These are phyloP conservation scores for Prunella fulvescens DNA, from an alignment of 2,113 vertebrate species.

Conservation along the genomic window DNA sequence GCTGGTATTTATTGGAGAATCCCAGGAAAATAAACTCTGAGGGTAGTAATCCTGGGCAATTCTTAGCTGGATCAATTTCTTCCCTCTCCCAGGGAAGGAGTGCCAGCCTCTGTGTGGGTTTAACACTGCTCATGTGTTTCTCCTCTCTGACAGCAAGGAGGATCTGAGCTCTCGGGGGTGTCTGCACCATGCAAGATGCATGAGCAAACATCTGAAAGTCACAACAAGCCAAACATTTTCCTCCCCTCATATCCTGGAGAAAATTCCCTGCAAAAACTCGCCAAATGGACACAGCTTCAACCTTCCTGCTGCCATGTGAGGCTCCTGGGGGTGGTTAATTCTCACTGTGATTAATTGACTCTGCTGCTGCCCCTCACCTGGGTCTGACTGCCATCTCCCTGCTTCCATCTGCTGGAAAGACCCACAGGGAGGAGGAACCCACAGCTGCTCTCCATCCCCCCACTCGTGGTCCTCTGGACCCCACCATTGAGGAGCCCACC, in stretches of 20 bases:
- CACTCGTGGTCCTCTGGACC: rapidly evolving
- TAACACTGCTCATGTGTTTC: rapidly evolving
- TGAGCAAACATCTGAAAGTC: neutral
- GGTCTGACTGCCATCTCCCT: rapidly evolving
- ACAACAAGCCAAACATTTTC: neutral
- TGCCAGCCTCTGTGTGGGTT: neutral
- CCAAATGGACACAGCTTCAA: rapidly evolving
- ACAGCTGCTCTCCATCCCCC: neutral
- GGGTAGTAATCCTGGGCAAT: neutral
- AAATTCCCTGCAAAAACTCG: neutral
- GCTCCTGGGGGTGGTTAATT: neutral
- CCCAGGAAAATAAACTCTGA: neutral
- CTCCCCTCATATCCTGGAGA: rapidly evolving
- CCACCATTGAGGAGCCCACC: too few species aligned
- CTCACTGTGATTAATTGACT: neutral
- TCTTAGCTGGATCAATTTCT: neutral
- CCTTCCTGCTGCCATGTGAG: rapidly evolving
- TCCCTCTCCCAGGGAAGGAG: neutral
- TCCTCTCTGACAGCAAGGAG: neutral
- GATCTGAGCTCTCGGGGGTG: neutral
- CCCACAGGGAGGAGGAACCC: rapidly evolving
- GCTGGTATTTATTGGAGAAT: neutral
- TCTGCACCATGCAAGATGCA: neutral
- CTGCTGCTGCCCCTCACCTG: rapidly evolving
- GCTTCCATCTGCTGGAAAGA: neutral